Evolutionary conservation across 2,888 invertebrate species (phyloP).

Genomic region (Pheosia tremula): DNA sequence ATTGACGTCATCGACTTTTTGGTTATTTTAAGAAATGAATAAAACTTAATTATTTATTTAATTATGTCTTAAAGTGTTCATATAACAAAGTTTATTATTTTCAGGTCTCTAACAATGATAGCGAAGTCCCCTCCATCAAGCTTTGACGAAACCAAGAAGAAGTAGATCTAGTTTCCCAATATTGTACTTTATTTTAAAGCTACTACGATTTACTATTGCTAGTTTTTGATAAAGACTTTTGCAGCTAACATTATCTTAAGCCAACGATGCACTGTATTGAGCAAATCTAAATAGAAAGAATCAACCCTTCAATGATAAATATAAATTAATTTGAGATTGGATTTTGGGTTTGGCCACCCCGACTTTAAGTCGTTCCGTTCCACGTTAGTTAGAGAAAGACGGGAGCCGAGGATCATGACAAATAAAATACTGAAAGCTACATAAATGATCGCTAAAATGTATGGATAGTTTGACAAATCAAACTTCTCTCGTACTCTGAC

Average conservation of each 20-base stretch:
- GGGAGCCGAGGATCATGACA: too few species aligned
- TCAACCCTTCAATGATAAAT: too few species aligned
- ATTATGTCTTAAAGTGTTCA: neutral
- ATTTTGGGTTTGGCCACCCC: too few species aligned
- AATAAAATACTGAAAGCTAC: too few species aligned
- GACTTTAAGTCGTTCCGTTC: too few species aligned
- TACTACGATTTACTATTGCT: conserved; percentile 17
- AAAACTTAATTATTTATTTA: too few species aligned
- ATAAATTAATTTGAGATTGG: too few species aligned
- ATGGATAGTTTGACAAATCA: too few species aligned
- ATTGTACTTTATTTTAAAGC: neutral
- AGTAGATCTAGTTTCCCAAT: conserved; percentile 48
- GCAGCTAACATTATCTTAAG: conserved; percentile 31
- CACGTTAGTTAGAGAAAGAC: too few species aligned
- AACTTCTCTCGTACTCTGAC: too few species aligned
- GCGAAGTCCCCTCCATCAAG: conserved; percentile 74
- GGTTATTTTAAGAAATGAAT: neutral
- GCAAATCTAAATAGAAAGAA: too few species aligned
- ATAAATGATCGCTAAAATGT: too few species aligned
- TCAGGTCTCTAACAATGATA: conserved; percentile 76
- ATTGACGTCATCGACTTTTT: neutral
- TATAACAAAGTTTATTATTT: conserved; percentile 39
- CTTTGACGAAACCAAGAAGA: conserved; percentile 64
- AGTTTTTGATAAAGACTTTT: conserved; percentile 30
- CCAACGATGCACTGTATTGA: conserved; percentile 30